phyloP scores from a whole-genome alignment of 2,113 vertebrate species.

The Pantherophis guttatus region DNA sequence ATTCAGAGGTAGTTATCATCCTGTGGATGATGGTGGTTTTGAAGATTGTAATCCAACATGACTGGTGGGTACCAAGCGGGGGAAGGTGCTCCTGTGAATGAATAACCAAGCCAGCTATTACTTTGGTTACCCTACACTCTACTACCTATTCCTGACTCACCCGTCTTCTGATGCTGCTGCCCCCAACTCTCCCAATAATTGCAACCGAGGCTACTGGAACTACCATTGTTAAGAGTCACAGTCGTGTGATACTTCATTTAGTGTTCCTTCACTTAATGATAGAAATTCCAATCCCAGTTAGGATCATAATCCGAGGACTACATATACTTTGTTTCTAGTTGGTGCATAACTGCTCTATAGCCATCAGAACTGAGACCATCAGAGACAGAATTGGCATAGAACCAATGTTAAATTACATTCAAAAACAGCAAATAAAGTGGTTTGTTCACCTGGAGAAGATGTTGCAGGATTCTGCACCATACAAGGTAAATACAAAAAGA shows the following conservation, averaged over 20 bases:
- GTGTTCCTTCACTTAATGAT: not conserved
- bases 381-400: no score
- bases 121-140: no score
- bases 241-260: not conserved
- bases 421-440: no score
- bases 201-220: not conserved
- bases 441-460: no score
- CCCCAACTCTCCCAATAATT: not conserved
- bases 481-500: no score
- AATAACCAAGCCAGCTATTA: rapidly evolving
- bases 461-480: no score
- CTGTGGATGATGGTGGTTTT: not conserved
- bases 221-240: not conserved
- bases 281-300: not conserved
- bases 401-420: no score
- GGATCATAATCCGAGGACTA: not conserved
- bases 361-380: no score
- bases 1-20: not conserved
- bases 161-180: no score
- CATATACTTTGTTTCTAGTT: not conserved
- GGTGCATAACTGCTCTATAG: not conserved
- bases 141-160: no score
- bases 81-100: conserved; percentile 13
- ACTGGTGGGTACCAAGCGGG: not conserved
- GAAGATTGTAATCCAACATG: not conserved